These are phyloP conservation scores for Lepidochrysops patricia DNA, from an alignment of 2,888 invertebrate species.

Conservation along the genomic window DNA sequence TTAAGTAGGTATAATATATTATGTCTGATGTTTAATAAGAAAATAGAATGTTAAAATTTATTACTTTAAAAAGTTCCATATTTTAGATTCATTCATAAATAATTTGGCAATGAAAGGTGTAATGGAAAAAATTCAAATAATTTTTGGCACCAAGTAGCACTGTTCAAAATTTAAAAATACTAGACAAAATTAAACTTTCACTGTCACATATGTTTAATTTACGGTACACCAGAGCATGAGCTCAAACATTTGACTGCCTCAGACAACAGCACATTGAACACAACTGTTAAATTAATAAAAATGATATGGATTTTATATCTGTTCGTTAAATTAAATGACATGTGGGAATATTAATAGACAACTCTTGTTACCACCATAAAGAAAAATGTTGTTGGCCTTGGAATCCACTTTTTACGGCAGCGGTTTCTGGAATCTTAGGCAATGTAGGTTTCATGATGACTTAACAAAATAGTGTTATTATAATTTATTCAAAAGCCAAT, in stretches of 20 bases:
- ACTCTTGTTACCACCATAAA: not conserved
- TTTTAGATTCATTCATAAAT: not conserved
- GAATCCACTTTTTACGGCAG: not conserved
- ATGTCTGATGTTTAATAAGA: not conserved
- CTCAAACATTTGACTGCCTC: too few relatives aligned
- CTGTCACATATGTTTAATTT: too few relatives aligned
- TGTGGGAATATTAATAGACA: not conserved
- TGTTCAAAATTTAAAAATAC: not conserved
- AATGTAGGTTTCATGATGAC: not conserved
- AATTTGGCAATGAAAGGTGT: not conserved
- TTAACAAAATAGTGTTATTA: too few relatives aligned
- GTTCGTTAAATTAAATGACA: not conserved
- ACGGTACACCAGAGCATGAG: too few relatives aligned
- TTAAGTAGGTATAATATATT: too few relatives aligned
- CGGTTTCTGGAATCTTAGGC: not conserved
- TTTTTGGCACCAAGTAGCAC: not conserved
- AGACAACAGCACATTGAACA: too few relatives aligned
- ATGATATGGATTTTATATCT: too few relatives aligned
- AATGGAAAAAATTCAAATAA: not conserved
- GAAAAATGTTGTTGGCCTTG: not conserved
- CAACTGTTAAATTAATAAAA: too few relatives aligned
- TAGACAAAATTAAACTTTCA: not conserved
- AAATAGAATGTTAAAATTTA: not conserved
- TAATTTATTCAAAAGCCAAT: too few relatives aligned
- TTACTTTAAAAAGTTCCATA: not conserved